These are phyloP conservation scores for Drosophila kanekoi DNA, from an alignment of 2,888 invertebrate species.

Conservation along the genomic window DNA sequence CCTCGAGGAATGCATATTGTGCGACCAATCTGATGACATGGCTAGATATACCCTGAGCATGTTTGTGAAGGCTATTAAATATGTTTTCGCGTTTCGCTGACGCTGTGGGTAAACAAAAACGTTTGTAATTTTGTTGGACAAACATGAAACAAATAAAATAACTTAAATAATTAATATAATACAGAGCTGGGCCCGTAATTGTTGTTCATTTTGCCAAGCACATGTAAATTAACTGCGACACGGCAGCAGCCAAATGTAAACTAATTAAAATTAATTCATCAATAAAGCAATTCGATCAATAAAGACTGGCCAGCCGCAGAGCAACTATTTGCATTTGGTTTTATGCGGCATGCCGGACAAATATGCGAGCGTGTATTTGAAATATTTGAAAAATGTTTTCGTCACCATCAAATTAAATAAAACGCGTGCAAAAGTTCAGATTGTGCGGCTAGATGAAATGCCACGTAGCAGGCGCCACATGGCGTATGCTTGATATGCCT, in stretches of 20 bases:
- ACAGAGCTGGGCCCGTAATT: constrained; percentile 28
- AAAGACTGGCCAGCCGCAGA: constrained; percentile 35
- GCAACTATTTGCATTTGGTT: constrained; percentile 18
- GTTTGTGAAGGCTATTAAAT: constrained; percentile 29
- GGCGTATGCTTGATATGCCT: constrained; percentile 46
- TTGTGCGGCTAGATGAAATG: not conserved
- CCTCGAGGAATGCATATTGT: not conserved
- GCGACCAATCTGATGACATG: not conserved
- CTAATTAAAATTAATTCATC: constrained; percentile 74
- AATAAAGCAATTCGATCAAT: constrained; percentile 64
- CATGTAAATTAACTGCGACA: constrained; percentile 71
- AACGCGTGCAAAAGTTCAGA: not conserved
- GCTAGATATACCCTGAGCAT: not conserved
- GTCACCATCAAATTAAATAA: not conserved
- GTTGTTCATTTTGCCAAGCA: constrained; percentile 41
- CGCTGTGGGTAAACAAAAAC: constrained; percentile 45
- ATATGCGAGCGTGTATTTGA: constrained; percentile 2
- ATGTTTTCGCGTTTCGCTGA: constrained; percentile 41
- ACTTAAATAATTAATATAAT: constrained; percentile 64
- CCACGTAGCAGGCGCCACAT: constrained; percentile 13
- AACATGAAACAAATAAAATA: constrained; percentile 34
- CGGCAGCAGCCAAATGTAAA: constrained; percentile 50
- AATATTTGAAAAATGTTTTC: constrained; percentile 3
- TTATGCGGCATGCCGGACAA: constrained; percentile 1
- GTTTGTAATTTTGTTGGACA: constrained; percentile 31